phyloP scores from a whole-genome alignment of 2,797 vertebrate species.

The Vespertilio murinus region DNA sequence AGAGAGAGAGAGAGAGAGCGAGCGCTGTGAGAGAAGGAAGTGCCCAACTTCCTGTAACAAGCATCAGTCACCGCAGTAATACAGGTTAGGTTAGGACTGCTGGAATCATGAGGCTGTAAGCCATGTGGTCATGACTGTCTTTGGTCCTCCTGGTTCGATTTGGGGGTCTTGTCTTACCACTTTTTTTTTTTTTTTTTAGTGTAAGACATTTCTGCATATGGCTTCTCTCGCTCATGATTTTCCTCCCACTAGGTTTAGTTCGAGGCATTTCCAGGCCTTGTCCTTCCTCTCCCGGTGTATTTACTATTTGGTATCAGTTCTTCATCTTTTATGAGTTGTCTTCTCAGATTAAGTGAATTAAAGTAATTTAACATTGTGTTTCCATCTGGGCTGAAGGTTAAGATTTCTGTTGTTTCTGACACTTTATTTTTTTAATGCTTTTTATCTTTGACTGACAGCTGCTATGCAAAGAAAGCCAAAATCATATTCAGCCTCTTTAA shows the following conservation, averaged over 20 bases:
- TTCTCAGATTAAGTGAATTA: slow-evolving; percentile 28
- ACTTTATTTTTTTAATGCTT: not conserved
- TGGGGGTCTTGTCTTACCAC: not conserved
- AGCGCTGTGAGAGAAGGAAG: no score
- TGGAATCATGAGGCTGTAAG: not conserved
- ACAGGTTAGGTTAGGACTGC: not conserved
- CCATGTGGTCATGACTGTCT: not conserved
- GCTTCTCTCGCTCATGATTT: not conserved
- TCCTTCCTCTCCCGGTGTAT: not conserved
- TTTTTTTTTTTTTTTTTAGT: not conserved
- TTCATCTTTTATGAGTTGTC: not conserved
- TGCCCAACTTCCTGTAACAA: not conserved
- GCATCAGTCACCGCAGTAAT: not conserved
- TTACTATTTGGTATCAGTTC: not conserved
- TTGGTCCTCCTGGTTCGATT: not conserved
- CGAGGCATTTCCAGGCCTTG: not conserved
- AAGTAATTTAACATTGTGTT: slow-evolving; percentile 42
- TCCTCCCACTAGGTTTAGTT: slow-evolving; percentile 6
- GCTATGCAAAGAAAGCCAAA: slow-evolving; percentile 97
- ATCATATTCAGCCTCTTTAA: slow-evolving; percentile 95
- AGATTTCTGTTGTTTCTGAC: slow-evolving; percentile 1
- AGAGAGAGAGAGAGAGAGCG: no score
- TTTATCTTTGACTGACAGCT: slow-evolving; percentile 83
- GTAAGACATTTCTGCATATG: not conserved
- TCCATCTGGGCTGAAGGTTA: slow-evolving; percentile 47